phyloP scores from a whole-genome alignment of 2,797 vertebrate species.

The Strix occidentalis region DNA sequence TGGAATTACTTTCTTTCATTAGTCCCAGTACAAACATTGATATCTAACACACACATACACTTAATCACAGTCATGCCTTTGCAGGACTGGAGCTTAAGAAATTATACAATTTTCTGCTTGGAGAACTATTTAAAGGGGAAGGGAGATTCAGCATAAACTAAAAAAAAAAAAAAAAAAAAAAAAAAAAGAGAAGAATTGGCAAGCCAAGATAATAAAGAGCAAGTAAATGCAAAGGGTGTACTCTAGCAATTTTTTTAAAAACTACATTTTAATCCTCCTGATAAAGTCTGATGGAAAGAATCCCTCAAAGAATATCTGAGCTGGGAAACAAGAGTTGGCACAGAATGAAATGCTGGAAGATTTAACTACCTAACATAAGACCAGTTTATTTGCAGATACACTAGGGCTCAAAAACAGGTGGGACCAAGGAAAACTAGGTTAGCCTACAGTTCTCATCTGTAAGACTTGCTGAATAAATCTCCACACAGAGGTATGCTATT shows the following conservation, averaged over 20 bases:
- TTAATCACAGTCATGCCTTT: background rate
- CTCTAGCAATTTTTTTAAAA: background rate
- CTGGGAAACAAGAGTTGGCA: background rate
- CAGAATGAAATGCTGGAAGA: background rate
- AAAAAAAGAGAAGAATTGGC: background rate
- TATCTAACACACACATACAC: background rate
- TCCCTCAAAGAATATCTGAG: background rate
- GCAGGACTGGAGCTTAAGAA: background rate
- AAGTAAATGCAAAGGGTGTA: background rate
- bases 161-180: background rate
- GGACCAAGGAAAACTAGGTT: background rate
- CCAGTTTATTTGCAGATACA: background rate
- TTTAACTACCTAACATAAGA: background rate
- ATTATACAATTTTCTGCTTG: background rate
- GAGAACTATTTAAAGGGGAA: background rate
- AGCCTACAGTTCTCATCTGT: background rate
- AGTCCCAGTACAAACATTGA: background rate
- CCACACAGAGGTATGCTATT: background rate
- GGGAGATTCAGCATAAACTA: background rate
- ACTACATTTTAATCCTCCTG: background rate
- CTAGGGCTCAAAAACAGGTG: background rate
- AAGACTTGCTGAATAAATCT: background rate
- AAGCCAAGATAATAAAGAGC: background rate
- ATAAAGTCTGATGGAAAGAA: background rate
- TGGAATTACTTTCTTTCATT: background rate